phyloP scores from a whole-genome alignment of 2,113 vertebrate genomes.

The Dromaius novaehollandiae region DNA sequence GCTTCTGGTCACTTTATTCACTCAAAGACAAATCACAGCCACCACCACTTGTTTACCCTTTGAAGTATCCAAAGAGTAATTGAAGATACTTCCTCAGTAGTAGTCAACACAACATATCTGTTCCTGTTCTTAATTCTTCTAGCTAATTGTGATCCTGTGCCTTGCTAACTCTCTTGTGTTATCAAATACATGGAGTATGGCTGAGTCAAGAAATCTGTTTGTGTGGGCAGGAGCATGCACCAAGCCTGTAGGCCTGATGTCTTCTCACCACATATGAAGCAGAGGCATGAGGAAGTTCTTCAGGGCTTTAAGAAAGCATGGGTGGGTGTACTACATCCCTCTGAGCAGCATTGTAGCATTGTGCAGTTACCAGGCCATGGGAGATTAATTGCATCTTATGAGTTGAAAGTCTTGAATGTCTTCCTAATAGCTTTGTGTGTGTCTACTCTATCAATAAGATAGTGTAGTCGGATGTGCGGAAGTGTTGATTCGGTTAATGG shows the following conservation, averaged over 20 bases:
- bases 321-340: neutral
- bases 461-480: neutral
- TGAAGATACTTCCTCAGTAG: neutral
- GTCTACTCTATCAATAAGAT: slow-evolving; percentile 18
- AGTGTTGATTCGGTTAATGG: neutral
- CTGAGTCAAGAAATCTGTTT: slow-evolving; percentile 10
- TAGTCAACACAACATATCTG: accelerated
- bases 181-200: neutral
- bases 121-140: neutral
- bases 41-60: neutral
- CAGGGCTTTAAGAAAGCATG: neutral
- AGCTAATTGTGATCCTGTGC: neutral
- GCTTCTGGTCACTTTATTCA: neutral
- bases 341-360: neutral
- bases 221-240: neutral
- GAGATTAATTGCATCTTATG: neutral
- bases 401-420: neutral
- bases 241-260: neutral
- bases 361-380: neutral
- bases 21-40: neutral
- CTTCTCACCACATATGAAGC: neutral
- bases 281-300: neutral
- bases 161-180: neutral
- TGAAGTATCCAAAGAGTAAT: neutral
- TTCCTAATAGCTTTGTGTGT: neutral